These are phyloP conservation scores for Platycheirus albimanus DNA, from an alignment of 2,888 invertebrate species.

Conservation along the genomic window DNA sequence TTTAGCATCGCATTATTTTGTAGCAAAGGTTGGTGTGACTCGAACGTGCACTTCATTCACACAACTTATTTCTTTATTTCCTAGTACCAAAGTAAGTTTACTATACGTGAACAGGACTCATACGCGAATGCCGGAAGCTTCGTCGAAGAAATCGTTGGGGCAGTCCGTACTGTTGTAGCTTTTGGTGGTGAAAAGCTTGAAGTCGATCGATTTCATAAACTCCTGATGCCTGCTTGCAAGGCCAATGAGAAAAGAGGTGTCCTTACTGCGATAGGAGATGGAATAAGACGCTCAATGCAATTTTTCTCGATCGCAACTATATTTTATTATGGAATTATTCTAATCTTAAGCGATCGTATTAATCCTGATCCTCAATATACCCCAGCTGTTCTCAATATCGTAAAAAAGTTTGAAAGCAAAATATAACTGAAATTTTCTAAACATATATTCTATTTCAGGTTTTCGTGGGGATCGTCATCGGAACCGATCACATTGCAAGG, in stretches of 20 bases:
- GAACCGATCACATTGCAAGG: conserved; percentile 89
- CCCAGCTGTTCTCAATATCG: conserved; percentile 88
- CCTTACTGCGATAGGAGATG: conserved; percentile 87
- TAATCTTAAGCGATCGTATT: conserved; percentile 86
- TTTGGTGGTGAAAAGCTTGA: conserved; percentile 90
- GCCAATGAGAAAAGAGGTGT: conserved; percentile 86
- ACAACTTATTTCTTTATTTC: not conserved
- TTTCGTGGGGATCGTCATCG: conserved; percentile 89
- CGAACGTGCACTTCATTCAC: too few relatives aligned
- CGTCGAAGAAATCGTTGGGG: conserved; percentile 89
- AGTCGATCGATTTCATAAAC: conserved; percentile 84
- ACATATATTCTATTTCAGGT: conserved; percentile 62
- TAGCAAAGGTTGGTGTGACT: conserved; percentile 86
- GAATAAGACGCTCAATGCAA: conserved; percentile 88
- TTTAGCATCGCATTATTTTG: conserved; percentile 87
- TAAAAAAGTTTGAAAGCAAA: too few relatives aligned
- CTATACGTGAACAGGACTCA: conserved; percentile 86
- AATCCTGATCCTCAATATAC: conserved; percentile 85
- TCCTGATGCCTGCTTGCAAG: conserved; percentile 84
- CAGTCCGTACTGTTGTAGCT: conserved; percentile 89
- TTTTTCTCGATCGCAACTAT: conserved; percentile 88
- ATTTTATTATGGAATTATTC: conserved; percentile 90
- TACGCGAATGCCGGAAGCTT: conserved; percentile 90
- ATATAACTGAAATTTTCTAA: too few relatives aligned
- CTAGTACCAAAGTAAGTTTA: conserved; percentile 87